phyloP scores from a whole-genome alignment of 1,140 invertebrate species.

The Lerema accius region DNA sequence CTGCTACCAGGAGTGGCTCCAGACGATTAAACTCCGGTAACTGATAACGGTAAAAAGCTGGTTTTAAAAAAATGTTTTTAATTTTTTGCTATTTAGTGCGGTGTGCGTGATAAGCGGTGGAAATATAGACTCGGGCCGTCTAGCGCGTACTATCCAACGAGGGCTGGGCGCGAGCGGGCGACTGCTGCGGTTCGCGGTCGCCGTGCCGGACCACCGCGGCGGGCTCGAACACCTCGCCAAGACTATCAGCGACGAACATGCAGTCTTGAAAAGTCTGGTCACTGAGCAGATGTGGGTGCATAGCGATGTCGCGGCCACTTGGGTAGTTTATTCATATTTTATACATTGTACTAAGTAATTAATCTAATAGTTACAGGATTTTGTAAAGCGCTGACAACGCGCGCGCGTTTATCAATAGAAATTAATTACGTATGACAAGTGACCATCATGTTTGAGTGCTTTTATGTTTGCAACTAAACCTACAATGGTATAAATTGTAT shows the following conservation, averaged over 20 bases:
- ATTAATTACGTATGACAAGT: no score
- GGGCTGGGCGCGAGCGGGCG: conserved; percentile 61
- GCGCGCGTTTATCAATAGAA: no score
- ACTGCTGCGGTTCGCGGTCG: conserved; percentile 61
- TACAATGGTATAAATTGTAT: conserved; percentile 11
- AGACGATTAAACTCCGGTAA: no score
- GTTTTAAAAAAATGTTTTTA: no score
- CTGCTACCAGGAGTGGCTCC: no score
- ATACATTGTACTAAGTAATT: no score
- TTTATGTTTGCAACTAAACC: no score
- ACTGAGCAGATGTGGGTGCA: conserved; percentile 75
- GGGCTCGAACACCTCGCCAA: conserved; percentile 61
- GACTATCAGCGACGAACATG: conserved; percentile 59
- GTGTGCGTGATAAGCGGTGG: conserved; percentile 71
- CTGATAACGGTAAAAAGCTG: no score
- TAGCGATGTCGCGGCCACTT: conserved; percentile 62
- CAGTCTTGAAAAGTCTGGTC: conserved; percentile 63
- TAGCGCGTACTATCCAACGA: conserved; percentile 65
- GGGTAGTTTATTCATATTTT: no score
- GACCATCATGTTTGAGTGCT: no score
- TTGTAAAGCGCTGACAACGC: no score
- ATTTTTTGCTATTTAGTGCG: conserved; percentile 44
- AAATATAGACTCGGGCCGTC: conserved; percentile 61
- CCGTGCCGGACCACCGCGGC: conserved; percentile 56
- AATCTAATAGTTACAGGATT: no score